phyloP scores from a whole-genome alignment of 2,888 invertebrate genomes.

The Neelides folsomi region DNA sequence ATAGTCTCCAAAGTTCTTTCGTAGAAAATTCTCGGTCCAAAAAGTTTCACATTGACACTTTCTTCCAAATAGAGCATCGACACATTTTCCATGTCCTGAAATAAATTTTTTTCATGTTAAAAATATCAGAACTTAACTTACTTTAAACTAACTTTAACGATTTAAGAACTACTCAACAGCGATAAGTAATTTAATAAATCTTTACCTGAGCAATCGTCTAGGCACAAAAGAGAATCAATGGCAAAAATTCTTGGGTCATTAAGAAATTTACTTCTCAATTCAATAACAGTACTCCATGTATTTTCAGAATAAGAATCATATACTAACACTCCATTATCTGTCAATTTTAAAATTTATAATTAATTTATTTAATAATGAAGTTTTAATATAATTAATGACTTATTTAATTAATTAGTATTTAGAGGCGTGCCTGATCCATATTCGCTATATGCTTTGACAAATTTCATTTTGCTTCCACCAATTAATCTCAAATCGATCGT shows the following conservation, averaged over 20 bases:
- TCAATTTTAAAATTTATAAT: too few relatives aligned
- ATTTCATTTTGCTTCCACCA: too few relatives aligned
- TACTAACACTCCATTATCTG: neutral
- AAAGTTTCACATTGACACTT: conserved; percentile 84
- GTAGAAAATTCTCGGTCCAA: conserved; percentile 82
- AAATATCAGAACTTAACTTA: too few relatives aligned
- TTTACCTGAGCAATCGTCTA: conserved; percentile 72
- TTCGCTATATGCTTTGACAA: conserved; percentile 6
- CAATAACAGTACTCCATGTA: conserved; percentile 20
- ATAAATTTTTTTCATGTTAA: too few relatives aligned
- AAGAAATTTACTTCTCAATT: conserved; percentile 53
- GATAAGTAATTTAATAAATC: neutral
- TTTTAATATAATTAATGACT: too few relatives aligned
- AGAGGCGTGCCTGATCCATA: conserved; percentile 34
- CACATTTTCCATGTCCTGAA: conserved; percentile 66
- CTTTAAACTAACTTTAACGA: neutral
- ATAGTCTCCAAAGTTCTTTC: conserved; percentile 50
- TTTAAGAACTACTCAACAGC: neutral
- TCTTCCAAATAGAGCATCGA: conserved; percentile 55
- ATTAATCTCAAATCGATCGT: too few relatives aligned
- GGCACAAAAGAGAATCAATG: conserved; percentile 73
- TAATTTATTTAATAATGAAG: too few relatives aligned
- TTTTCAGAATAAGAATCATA: neutral
- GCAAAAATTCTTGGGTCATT: conserved; percentile 57
- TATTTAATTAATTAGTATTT: conserved; percentile 44